These are phyloP conservation scores for Phoxinus dragarum DNA, from an alignment of 2,797 vertebrate genomes.

Conservation along the genomic window DNA sequence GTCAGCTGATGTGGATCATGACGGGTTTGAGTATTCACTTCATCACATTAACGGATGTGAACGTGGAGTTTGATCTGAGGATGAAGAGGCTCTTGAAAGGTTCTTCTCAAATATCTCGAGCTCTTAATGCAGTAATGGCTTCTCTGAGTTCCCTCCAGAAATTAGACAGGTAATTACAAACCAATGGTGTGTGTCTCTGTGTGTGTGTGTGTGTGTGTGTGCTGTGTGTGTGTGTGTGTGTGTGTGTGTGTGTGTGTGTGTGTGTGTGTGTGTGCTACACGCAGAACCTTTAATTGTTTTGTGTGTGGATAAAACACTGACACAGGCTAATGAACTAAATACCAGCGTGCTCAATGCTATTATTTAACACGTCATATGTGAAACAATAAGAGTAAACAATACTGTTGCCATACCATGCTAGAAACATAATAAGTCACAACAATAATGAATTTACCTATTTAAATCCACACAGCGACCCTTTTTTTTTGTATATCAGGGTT, in stretches of 20 bases:
- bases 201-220: not conserved
- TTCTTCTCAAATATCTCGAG: not conserved
- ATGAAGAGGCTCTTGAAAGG: slow-evolving; percentile 18
- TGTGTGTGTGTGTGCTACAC: not conserved
- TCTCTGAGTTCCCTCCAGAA: not conserved
- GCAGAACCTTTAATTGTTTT: slow-evolving; percentile 9
- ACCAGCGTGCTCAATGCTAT: not conserved
- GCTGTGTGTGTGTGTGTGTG: no score
- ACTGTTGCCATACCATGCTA: no score
- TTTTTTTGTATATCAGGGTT: no score
- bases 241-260: not conserved
- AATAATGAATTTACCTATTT: no score
- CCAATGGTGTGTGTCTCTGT: slow-evolving; percentile 11
- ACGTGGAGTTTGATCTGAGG: slow-evolving; percentile 2
- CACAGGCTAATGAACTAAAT: not conserved
- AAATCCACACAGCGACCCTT: no score
- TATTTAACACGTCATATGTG: not conserved
- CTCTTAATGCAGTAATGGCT: slow-evolving; percentile 33
- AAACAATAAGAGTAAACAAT: no score
- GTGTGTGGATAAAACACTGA: slow-evolving; percentile 53
- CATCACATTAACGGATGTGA: slow-evolving; percentile 2
- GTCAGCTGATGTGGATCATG: not conserved
- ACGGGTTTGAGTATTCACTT: not conserved
- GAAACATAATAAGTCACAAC: no score
- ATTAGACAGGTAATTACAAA: slow-evolving; percentile 10